Evolutionary conservation across 2,797 vertebrate genomes (phyloP), one percentile per base, ranked within the genome.

Genomic region (Danio tinwini): DNA sequence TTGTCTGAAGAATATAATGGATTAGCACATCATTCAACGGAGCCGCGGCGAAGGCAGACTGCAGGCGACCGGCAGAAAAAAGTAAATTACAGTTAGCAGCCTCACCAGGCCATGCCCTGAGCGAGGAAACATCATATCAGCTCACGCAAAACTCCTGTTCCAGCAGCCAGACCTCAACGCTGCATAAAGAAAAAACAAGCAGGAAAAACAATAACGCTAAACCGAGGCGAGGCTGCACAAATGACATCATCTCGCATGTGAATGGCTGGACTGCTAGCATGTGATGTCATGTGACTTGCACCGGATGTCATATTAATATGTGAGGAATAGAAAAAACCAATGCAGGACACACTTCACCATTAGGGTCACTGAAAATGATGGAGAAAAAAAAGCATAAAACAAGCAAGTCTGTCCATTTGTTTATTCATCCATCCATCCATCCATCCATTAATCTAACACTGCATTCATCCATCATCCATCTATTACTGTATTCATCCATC

Each of bases 1-100:
- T 96, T 96, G 95, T 95, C 95, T 96, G 94, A 96, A 95, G 95
- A 95, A 95, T 95, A 96, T 95, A 96, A 96, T 96, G 95, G 94
- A 96, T 96, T 96, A 96, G 95, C 93, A 96, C 95, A 96, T 96
- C 95, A 95, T 95, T 96, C 95, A 96, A 93, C 94, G 93, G 94
- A 93, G 84, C 94, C 44, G 93, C 93, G 91, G 94, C 90, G 91
- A 95, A 29, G 94, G 93, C 91, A 95, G 90, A 94, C 95, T 94
- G 89, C 92, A 92, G 94, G 95, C 93, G 90, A 95, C 92, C 93
- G 92, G 93, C 55, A 82, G 93, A 93, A 91, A 93, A 95, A 95
- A 95, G 94, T 96, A 95, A 96, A 96, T 96, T 96, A 96, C 92
- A 94, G 91, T 92, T 94, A 94, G 93, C 78, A 90, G 91, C 90